Base-by-base conservation (phyloP, 2,113 vertebrate genomes). In the Echinops telfairi region DNA sequence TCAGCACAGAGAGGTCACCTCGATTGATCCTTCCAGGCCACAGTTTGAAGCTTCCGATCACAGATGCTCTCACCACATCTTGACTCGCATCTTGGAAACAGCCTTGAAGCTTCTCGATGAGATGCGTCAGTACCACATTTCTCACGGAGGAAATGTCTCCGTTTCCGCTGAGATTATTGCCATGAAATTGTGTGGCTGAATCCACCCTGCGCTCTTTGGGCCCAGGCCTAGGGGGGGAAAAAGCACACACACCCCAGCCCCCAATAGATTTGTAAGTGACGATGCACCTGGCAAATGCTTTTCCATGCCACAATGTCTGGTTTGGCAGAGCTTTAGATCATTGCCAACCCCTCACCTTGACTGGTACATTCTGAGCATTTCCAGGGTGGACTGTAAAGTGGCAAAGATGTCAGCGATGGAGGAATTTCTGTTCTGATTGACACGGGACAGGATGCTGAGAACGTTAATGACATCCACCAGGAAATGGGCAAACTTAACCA, bases 11-110 rank as follows among this genome's bases (percentile, higher is more conserved):
- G 2, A 16, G 27, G 60, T 93, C 95, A 98, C 97, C 97, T 97
- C 96, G 96, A 84, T 96, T 95, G 79, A 97, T 95, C 95, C 97
- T 96, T 17, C 94, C 36, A 9, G 97, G 97, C 97, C 97, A 97
- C 25, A 97, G 64, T 58, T 97, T 97, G 96, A 98, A 98, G 95
- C 96, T 98, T 95, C 96, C 97, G 93, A 93, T 97, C 64, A 66
- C 43, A 22, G 97, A 90, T 86, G 97, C 97, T 89, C 86, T 97
- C 62, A 97, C 91, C 92, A 98, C 94, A 85, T 97, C 96, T 91
- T 97, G 97, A 92, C 83, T 97, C 84, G 97, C 96, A 81, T 98
- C 95, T 29, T 95, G 97, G 93, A 98, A 98, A 73, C 96, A 98
- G 88, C 96, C 84, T 88, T 0, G 40, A 23, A 98, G 94, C 9